Conservation (phyloP, 1,140 invertebrate genomes). For the Battus philenor region DNA sequence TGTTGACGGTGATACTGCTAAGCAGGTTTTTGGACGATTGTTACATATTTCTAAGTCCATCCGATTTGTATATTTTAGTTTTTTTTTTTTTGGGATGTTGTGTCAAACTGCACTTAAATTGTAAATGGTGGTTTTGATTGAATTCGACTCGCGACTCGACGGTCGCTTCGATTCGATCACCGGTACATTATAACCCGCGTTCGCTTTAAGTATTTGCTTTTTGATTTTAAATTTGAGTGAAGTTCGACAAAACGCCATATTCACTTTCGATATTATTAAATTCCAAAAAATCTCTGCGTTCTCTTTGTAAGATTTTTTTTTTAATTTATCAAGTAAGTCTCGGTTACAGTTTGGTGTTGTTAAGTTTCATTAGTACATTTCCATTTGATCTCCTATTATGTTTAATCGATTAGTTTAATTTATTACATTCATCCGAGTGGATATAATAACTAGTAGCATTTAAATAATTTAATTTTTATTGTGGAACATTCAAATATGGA, state of each 20-base stretch:
- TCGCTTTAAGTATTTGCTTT: slow-evolving; percentile 55
- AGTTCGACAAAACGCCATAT: slow-evolving; percentile 66
- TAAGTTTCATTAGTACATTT: slow-evolving; percentile 67
- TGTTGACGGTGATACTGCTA: slow-evolving; percentile 71
- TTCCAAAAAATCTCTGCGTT: too few relatives aligned
- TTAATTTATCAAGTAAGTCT: slow-evolving; percentile 20
- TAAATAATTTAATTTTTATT: slow-evolving; percentile 28
- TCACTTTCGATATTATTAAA: slow-evolving; percentile 2
- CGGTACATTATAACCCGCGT: slow-evolving; percentile 44
- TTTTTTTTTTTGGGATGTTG: slow-evolving; percentile 55
- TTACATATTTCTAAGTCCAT: slow-evolving; percentile 73
- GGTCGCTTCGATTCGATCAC: slow-evolving; percentile 41
- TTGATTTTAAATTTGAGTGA: slow-evolving; percentile 62
- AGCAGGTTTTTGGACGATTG: slow-evolving; percentile 67
- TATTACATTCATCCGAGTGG: slow-evolving; percentile 41
- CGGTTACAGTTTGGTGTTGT: slow-evolving; percentile 43
- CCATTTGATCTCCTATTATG: slow-evolving; percentile 70
- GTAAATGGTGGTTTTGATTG: slow-evolving; percentile 60
- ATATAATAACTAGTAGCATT: slow-evolving; percentile 33
- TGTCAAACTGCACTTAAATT: slow-evolving; percentile 74
- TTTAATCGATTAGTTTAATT: slow-evolving; percentile 58
- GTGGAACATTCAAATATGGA: slow-evolving; percentile 40
- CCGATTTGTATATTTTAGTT: slow-evolving; percentile 40
- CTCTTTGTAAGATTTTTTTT: slow-evolving; percentile 17
- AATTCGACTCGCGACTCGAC: slow-evolving; percentile 24